Conservation (phyloP, 2,113 vertebrate species). For the Alligator mississippiensis region DNA sequence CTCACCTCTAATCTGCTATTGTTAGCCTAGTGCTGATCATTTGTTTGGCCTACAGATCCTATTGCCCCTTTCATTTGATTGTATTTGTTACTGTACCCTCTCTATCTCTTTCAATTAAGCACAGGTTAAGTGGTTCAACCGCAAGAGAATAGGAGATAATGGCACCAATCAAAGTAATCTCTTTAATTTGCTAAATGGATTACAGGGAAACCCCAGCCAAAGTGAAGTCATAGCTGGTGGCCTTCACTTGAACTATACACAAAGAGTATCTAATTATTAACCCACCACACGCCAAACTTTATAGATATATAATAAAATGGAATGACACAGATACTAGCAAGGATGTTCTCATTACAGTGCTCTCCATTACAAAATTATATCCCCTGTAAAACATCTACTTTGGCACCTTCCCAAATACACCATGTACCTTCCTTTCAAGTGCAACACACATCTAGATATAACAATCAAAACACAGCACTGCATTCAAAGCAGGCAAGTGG, state of each 20-base stretch:
- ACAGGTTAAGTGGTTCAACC: constrained; percentile 92
- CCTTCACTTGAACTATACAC: constrained; percentile 88
- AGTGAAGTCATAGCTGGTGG: constrained; percentile 88
- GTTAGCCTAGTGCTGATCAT: constrained; percentile 86
- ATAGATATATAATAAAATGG: constrained; percentile 43
- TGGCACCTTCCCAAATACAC: constrained; percentile 26
- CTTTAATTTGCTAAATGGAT: constrained; percentile 92
- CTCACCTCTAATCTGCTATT: constrained; percentile 90
- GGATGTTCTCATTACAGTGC: constrained; percentile 6
- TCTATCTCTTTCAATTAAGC: constrained; percentile 92
- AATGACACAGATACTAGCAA: background rate
- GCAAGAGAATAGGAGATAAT: constrained; percentile 89
- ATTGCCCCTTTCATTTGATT: constrained; percentile 88
- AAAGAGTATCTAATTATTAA: constrained; percentile 86
- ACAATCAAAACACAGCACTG: constrained; percentile 55
- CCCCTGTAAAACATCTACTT: constrained; percentile 6
- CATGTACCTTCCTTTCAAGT: constrained; percentile 23
- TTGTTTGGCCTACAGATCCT: constrained; percentile 88
- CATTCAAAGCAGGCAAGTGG: constrained; percentile 64
- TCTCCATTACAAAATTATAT: constrained; percentile 37
- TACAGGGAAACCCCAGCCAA: constrained; percentile 89
- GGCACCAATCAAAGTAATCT: constrained; percentile 90
- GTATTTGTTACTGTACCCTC: constrained; percentile 89
- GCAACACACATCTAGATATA: constrained; percentile 47
- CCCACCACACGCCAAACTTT: constrained; percentile 80